phyloP scores from a whole-genome alignment of 2,888 invertebrate species.

The Platycnemis pennipes region DNA sequence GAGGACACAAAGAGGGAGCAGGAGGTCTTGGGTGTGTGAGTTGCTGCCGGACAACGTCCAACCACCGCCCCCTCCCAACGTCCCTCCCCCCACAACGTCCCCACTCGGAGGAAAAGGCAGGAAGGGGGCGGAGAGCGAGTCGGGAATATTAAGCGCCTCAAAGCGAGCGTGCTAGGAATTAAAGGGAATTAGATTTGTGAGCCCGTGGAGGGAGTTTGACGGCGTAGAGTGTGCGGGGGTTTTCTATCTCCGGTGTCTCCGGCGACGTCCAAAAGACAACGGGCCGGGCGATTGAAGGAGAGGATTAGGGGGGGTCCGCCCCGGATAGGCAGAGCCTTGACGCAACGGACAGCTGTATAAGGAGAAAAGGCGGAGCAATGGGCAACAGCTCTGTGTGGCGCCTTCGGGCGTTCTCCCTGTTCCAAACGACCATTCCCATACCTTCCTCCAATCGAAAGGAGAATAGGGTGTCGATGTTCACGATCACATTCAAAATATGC shows the following conservation, averaged over 20 bases:
- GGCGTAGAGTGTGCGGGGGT: background rate
- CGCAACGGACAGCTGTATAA: background rate
- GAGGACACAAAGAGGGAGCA: background rate
- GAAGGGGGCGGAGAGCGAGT: background rate
- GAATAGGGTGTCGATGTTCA: too few relatives aligned
- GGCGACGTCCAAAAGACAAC: background rate
- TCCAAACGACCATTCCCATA: too few relatives aligned
- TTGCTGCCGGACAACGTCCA: background rate
- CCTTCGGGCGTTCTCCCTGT: too few relatives aligned
- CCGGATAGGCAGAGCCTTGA: background rate
- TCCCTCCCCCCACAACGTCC: background rate
- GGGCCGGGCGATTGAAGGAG: background rate
- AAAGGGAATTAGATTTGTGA: conserved; percentile 30
- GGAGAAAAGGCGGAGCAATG: background rate
- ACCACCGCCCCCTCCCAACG: background rate
- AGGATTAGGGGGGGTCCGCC: background rate
- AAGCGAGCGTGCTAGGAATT: conserved; percentile 32
- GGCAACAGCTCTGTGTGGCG: too few relatives aligned
- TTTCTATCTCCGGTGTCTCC: background rate
- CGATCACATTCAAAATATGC: too few relatives aligned
- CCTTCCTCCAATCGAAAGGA: too few relatives aligned
- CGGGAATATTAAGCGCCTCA: conserved; percentile 28
- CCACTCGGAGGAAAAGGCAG: background rate
- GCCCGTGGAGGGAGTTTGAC: background rate
- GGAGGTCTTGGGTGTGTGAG: too few relatives aligned